phyloP scores from a whole-genome alignment of 2,113 vertebrate genomes.

The Anas platyrhynchos region DNA sequence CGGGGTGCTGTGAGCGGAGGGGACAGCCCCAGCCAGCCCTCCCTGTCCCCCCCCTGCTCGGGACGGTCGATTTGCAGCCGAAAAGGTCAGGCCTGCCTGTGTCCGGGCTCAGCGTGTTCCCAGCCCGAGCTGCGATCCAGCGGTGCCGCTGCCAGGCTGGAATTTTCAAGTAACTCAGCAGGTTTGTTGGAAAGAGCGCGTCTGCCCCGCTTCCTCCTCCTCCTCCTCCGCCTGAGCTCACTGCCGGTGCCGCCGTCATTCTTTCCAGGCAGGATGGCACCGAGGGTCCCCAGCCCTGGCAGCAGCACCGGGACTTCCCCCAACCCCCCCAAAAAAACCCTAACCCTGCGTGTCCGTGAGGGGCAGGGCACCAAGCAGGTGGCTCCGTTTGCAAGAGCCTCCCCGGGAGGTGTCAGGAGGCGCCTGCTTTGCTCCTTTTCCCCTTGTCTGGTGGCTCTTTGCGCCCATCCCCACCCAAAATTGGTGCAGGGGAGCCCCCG shows the following conservation, averaged over 20 bases:
- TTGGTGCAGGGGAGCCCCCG: rapidly evolving
- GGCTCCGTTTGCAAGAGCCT: not conserved
- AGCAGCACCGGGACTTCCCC: not conserved
- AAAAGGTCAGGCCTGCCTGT: conserved; percentile 57
- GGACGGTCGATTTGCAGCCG: not conserved
- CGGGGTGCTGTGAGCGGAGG: conserved; percentile 28
- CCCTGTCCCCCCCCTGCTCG: conserved; percentile 11
- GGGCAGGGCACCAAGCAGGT: rapidly evolving
- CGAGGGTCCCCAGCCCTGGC: not conserved
- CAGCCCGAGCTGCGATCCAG: not conserved
- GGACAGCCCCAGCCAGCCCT: conserved; percentile 31
- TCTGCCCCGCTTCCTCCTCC: conserved; percentile 61
- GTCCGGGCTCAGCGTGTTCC: conserved; percentile 61
- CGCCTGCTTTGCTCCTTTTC: not conserved
- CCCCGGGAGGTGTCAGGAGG: not conserved
- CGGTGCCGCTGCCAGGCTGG: conserved; percentile 60
- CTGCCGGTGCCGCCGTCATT: conserved; percentile 40
- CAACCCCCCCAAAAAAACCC: not conserved
- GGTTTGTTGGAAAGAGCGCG: conserved; percentile 68
- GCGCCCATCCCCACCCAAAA: not conserved
- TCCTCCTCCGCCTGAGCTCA: conserved; percentile 65
- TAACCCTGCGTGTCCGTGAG: not conserved
- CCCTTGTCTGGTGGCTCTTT: not conserved
- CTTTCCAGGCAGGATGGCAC: conserved; percentile 60
- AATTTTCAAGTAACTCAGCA: conserved; percentile 72